phyloP scores from a whole-genome alignment of 2,113 vertebrate genomes.

The Sinocyclocheilus anophthalmus region DNA sequence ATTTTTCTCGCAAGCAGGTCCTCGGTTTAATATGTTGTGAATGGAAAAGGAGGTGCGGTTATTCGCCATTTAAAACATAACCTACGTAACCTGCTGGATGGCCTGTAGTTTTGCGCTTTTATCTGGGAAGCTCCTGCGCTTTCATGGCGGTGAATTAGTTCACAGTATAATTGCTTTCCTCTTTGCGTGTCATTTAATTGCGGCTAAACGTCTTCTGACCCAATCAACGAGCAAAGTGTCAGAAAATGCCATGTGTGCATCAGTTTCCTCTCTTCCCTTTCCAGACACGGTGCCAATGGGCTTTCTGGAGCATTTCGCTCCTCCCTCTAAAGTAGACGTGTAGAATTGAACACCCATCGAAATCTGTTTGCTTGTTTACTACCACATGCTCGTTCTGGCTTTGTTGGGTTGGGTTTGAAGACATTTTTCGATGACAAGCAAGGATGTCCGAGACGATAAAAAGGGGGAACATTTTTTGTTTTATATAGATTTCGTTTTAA shows the following conservation, averaged over 20 bases:
- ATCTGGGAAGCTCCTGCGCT: conserved; percentile 1
- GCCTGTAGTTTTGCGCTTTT: conserved; percentile 7
- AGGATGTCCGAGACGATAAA: neutral
- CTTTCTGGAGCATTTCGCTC: conserved; percentile 58
- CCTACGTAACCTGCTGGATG: conserved; percentile 15
- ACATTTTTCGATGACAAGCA: neutral
- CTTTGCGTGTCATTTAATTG: conserved; percentile 61
- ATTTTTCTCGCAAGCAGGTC: conserved; percentile 48
- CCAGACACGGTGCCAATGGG: conserved; percentile 58
- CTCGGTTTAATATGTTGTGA: conserved; percentile 73
- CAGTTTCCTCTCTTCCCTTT: conserved; percentile 50
- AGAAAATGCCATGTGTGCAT: conserved; percentile 60
- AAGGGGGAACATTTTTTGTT: too few species aligned
- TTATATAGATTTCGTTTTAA: too few species aligned
- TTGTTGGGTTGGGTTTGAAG: neutral
- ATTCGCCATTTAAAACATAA: conserved; percentile 68
- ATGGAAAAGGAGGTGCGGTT: conserved; percentile 76
- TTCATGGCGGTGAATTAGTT: conserved; percentile 28
- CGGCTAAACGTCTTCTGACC: conserved; percentile 43
- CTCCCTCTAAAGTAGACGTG: conserved; percentile 57
- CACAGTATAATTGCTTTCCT: neutral
- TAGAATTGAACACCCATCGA: conserved; percentile 38
- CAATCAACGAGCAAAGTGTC: conserved; percentile 61
- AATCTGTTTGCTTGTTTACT: conserved; percentile 24
- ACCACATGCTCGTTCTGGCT: neutral